Evolutionary conservation across 2,888 invertebrate genomes (phyloP), one percentile per base, ranked within the genome.

Genomic region (Junonia oenone): DNA sequence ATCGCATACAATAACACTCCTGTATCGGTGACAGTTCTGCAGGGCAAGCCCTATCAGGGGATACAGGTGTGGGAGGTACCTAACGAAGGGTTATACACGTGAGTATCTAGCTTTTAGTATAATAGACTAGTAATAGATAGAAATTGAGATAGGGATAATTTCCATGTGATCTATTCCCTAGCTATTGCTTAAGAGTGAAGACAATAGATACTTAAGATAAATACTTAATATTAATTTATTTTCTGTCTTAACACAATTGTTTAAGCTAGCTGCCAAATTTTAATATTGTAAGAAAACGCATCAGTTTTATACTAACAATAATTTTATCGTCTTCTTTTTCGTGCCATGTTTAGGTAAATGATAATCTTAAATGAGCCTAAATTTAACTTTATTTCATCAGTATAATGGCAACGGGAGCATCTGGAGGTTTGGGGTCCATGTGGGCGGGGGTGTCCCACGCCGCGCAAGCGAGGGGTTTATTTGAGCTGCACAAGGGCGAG

Each of bases 1-100:
- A 72, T 77, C 0, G 91, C 93, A 0, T 96, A 97, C 78, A 94
- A 93, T 64, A 91, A 92, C 59, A 93, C 93, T 0, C 71, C 86
- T 0, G 74, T 90, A 0, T 81, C 91, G 6, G 93, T 96, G 0
- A 91, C 92, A 31, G 93, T 96, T 1, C 76, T 94, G 31, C 86
- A 92, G 15, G 87, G 84, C 22, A 89, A 91, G 27, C 91, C 92
- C 0, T 88, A 92, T 68, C 91, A 91, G 51, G 97, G 97, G 0
- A 91, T 96, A 54, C 97, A 97, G 75, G 92, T 93, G 63, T 98
- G 97, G 97, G 92, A 91, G 37, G 96, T 95, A 9, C 97, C 97
- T 0, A 91, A 92, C 6, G 95, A 95, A 63, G 95, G 95, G n/a
- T 92, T 94, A 62, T 98, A 97, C 71, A 97, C 97, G 97, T 97